Evolutionary conservation across 2,888 invertebrate species (phyloP), one percentile per base, ranked within the genome.

Genomic region (Biston betularia): DNA sequence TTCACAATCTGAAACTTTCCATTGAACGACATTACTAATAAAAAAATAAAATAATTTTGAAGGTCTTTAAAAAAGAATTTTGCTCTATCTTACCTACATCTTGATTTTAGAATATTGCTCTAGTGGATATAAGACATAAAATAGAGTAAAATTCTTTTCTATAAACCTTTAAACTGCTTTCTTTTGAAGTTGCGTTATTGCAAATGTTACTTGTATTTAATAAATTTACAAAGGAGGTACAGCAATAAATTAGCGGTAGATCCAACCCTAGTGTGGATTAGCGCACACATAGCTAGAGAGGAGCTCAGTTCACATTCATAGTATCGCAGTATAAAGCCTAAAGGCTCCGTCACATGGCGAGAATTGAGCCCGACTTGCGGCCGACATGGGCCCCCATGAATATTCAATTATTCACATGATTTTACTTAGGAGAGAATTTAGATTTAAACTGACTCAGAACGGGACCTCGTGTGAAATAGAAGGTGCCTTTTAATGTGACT

Each of bases 321-420:
- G 71, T 63, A 62, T 70, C 67, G 62, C 69, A 72, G 74, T 75
- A 65, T 68, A 67, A 72, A 77, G 74, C 80, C 80, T 81, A 84
- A 82, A 85, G 85, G 88, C 88, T 86, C 83, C 83, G 83, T 86
- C 84, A 86, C 86, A 84, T 78, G 79, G 77, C 68, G 76, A 78
- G 83, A 83, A 83, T 76, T 78, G 75, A 81, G 78, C 79, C 84
- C 89, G 88, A 89, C 89, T 91, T 90, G 90, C 87, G 89, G 89
- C 85, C 87, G 87, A 87, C 87, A 84, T 78, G 84, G 85, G 81
- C 78, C 83, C 79, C 73, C 79, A 90, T 92, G 90, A 90, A 92
- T 92, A 92, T 92, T 90, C 89, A 90, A 87, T 86, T 87, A 87
- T 87, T 88, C 86, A 86, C 84, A 83, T 88, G 88, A 88, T 87